Base-by-base conservation (phyloP, 2,113 vertebrate genomes). In the Morone saxatilis region DNA sequence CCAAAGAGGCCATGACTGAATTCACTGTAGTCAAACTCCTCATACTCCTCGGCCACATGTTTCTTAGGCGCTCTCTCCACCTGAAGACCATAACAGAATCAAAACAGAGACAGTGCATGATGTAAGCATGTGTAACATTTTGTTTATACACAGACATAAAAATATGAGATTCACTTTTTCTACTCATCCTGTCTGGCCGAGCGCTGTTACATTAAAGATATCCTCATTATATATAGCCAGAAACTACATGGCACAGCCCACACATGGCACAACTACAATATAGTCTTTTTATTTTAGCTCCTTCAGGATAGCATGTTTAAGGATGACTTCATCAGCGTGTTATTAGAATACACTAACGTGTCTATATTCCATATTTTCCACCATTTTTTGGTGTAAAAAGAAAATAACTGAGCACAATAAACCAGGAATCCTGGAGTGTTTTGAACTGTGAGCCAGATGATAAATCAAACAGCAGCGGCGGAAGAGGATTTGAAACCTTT, bases 11-110 rank as follows among this genome's bases (percentile, higher is more conserved):
- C 94, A 0, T 91, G 90, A 12, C 94, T 94, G 1, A 91, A 81
- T 63, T 95, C 92, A 4, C 86, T 94, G 87, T 95, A 95, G 78
- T 95, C 88, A 71, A 94, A 94, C 77, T 91, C 86, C 22, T 88
- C 91, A n/a, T 87, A 93, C 78, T 95, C 94, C 62, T 95, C 89
- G 3, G 82, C 89, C 45, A 91, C 69, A 0, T 60, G 86, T 53
- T 93, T 93, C 83, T 83, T 94, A 0, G 85, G 81, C 0, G 40
- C 20, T 69, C 77, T 76, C 76, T 92, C 90, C 78, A 92, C 90
- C 96, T 96, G 80, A 43, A 53, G 47, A 65, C 40, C 45, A 76
- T 9, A 36, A 76, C 22, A 1, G 19, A 56, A 50, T 41, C 43
- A 60, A 65, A 84, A 25, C 43, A 63, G 22, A 73, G 59, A 22